These are phyloP conservation scores for Trichogramma dendrolimi DNA, from an alignment of 2,888 invertebrate genomes.

Conservation along the genomic window DNA sequence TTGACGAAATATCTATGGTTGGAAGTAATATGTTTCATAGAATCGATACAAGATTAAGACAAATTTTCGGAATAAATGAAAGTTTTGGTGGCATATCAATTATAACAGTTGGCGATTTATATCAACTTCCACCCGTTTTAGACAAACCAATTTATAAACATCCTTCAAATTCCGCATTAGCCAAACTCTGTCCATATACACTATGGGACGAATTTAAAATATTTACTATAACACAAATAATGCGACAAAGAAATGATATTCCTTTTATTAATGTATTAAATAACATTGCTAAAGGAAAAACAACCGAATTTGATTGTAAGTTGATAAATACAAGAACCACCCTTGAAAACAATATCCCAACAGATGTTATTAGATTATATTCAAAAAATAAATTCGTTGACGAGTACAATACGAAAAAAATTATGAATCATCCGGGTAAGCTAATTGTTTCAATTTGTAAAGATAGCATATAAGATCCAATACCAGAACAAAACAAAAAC, in stretches of 20 bases:
- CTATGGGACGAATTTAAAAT: too few species aligned
- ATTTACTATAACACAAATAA: constrained; percentile 35
- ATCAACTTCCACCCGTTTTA: constrained; percentile 41
- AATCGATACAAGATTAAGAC: constrained; percentile 35
- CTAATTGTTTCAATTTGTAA: too few species aligned
- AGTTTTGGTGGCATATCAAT: constrained; percentile 40
- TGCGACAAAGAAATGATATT: constrained; percentile 38
- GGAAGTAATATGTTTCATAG: constrained; percentile 33
- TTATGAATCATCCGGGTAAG: too few species aligned
- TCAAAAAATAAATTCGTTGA: too few species aligned
- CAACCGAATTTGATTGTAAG: constrained; percentile 31
- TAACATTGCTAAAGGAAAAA: constrained; percentile 31
- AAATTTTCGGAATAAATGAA: too few species aligned
- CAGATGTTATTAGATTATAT: too few species aligned
- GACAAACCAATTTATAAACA: constrained; percentile 33
- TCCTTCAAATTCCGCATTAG: too few species aligned
- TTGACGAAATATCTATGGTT: constrained; percentile 45
- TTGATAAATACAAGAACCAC: too few species aligned
- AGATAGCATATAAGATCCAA: too few species aligned
- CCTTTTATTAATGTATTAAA: constrained; percentile 35
- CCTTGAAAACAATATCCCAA: too few species aligned
- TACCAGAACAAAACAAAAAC: constrained; percentile 5
- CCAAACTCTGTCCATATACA: too few species aligned
- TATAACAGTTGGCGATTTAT: constrained; percentile 43
- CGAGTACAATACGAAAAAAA: too few species aligned